Base-by-base conservation (phyloP, 2,113 vertebrate species). In the Prietella phreatophila region DNA sequence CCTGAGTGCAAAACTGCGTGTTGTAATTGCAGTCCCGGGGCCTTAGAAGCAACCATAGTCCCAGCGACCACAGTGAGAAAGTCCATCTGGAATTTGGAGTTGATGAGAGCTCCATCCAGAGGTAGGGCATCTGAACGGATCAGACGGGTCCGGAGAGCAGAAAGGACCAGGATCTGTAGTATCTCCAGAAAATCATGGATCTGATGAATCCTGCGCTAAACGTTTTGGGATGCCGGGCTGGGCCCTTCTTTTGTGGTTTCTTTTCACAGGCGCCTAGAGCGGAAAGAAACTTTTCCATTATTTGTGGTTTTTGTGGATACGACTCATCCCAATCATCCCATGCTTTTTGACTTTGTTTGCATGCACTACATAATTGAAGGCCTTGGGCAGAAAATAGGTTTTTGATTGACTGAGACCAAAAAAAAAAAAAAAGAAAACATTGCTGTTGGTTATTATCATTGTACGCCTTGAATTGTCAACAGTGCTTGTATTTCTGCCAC, bases 271-370 rank as follows among this genome's bases (percentile, higher is more conserved):
- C 90, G 93, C 91, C 91, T 82, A 71, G 56, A 53, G 65, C 85
- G 91, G 92, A 89, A 91, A 92, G 90, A 92, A 92, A 91, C 90
- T 50, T 85, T 88, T 90, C 85, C 88, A 11, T 69, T 53, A 69
- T 67, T 53, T 88, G 91, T 92, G 91, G 92, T 93, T 91, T 93
- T 93, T 94, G 93, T 91, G 81, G 90, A 91, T 91, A 88, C 86
- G 50, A 86, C 90, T 91, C 91, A 91, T 92, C 92, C 93, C 93
- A 88, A 83, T 87, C 83, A 33, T 61, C 30, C 19, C 88, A 82
- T 82, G 65, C 65, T 60, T 82, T 60, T 60, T 80, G 61, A 55
- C 25, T 47, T 63, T 85, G 83, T 73, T 58, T 87, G 60, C 42
- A 65, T 79, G 79, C 78, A 56, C 30, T 60, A 22, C 25, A 76